phyloP scores from a whole-genome alignment of 2,888 invertebrate genomes.

The Harpalus rufipes region DNA sequence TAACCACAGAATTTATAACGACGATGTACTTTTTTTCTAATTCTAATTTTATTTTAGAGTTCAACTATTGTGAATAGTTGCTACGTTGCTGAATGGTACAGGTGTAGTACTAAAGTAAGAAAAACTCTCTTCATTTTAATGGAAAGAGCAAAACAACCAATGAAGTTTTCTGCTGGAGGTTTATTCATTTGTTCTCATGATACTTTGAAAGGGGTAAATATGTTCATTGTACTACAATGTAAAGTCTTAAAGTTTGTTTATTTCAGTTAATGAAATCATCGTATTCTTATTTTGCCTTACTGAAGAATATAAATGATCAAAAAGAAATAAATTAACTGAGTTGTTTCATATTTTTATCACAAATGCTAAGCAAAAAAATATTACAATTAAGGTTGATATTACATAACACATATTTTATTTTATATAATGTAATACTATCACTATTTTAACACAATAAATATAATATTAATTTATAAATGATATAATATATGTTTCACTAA shows the following conservation, averaged over 20 bases:
- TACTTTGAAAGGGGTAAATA: slow-evolving; percentile 53
- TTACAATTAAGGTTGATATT: too few species aligned
- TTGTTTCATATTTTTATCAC: too few species aligned
- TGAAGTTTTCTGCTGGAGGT: slow-evolving; percentile 33
- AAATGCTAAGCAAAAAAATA: too few species aligned
- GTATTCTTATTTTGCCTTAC: slow-evolving; percentile 52
- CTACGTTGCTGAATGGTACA: slow-evolving; percentile 46
- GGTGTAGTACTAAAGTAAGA: slow-evolving; percentile 34
- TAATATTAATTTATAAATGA: too few species aligned
- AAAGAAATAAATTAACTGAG: too few species aligned
- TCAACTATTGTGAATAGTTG: slow-evolving; percentile 57
- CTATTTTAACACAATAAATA: too few species aligned
- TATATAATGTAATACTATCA: too few species aligned
- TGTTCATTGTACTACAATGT: not conserved
- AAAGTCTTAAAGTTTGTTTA: not conserved
- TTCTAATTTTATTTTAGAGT: slow-evolving; percentile 34
- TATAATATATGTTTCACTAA: too few species aligned
- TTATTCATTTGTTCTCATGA: slow-evolving; percentile 41
- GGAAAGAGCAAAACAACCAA: slow-evolving; percentile 44
- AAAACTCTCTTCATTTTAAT: slow-evolving; percentile 48
- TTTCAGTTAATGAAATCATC: slow-evolving; percentile 48
- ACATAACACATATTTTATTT: too few species aligned
- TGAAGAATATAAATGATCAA: slow-evolving; percentile 20
- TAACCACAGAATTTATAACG: too few species aligned
- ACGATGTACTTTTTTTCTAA: too few species aligned